Percentiles rank a stretch among this genome's conserved stretches.
phyloP scores from a whole-genome alignment of 2,113 vertebrate species.

The Rallus limicola region DNA sequence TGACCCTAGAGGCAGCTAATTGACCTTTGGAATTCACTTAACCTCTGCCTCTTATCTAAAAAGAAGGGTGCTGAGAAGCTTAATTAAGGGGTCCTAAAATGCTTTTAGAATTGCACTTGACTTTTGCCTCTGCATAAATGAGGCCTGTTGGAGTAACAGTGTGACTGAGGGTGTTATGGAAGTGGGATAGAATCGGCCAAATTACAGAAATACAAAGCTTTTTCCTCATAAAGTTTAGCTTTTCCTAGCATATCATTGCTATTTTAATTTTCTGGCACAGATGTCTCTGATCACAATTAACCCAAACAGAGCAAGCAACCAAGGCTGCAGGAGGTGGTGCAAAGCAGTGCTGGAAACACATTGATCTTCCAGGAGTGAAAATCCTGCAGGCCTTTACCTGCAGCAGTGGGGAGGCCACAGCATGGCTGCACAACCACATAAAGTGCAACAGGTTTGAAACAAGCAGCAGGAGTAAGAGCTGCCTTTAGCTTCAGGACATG shows the following conservation, averaged over 20 bases:
- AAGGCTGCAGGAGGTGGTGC: not conserved
- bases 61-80: not conserved
- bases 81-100: slow-evolving; percentile 21
- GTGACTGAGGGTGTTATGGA: not conserved
- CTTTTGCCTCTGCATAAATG: not conserved
- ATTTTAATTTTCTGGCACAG: not conserved
- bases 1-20: not conserved
- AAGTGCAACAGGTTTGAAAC: not conserved
- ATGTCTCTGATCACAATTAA: not conserved
- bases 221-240: not conserved
- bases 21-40: slow-evolving; percentile 23
- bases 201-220: not conserved
- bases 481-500: not conserved
- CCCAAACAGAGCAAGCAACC: not conserved
- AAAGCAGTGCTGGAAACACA: not conserved
- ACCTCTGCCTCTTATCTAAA: not conserved
- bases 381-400: not conserved
- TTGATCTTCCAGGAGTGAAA: not conserved
- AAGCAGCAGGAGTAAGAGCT: not conserved
- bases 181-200: not conserved
- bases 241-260: not conserved
- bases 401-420: not conserved
- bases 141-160: not conserved
- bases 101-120: slow-evolving; percentile 10
- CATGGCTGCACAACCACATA: not conserved